These are phyloP conservation scores for Pangasius mekongensis DNA, from an alignment of 2,797 vertebrate genomes.

Conservation along the genomic window DNA sequence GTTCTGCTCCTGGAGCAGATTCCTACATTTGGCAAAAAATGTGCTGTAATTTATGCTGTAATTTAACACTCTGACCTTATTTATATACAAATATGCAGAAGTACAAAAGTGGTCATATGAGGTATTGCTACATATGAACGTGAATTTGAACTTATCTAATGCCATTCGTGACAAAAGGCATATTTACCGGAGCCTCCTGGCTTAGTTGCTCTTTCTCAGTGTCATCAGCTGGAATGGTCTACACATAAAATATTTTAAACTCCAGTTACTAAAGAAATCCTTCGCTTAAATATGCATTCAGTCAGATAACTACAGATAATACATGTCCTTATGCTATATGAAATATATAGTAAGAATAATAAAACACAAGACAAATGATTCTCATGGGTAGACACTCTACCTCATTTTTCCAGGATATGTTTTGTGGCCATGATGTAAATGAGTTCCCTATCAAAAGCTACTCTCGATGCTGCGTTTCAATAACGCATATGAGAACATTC, in stretches of 20 bases:
- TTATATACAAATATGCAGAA: not conserved
- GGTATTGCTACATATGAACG: not conserved
- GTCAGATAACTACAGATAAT: not conserved
- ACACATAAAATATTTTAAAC: constrained; percentile 29
- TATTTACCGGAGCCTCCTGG: constrained; percentile 65
- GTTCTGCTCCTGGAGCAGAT: constrained; percentile 54
- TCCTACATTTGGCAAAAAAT: constrained; percentile 39
- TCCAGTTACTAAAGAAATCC: constrained; percentile 1
- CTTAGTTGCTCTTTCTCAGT: constrained; percentile 51
- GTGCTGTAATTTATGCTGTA: not conserved
- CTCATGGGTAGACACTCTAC: not conserved
- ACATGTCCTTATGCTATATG: not conserved
- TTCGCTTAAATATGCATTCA: not conserved
- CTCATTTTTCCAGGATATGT: not conserved
- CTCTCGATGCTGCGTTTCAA: no score
- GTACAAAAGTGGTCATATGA: not conserved
- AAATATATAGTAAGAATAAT: not conserved
- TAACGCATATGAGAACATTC: no score
- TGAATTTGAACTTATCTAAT: constrained; percentile 40
- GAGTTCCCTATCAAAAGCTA: no score
- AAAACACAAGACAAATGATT: not conserved
- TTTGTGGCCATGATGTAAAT: not conserved
- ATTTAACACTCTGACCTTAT: not conserved
- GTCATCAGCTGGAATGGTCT: constrained; percentile 52
- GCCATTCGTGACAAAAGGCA: constrained; percentile 37